A percentile compares a stretch with the other conserved stretches of the same genome.
These are phyloP conservation scores for Lasius fuliginosus DNA, from an alignment of 2,888 invertebrate genomes.

Conservation along the genomic window DNA sequence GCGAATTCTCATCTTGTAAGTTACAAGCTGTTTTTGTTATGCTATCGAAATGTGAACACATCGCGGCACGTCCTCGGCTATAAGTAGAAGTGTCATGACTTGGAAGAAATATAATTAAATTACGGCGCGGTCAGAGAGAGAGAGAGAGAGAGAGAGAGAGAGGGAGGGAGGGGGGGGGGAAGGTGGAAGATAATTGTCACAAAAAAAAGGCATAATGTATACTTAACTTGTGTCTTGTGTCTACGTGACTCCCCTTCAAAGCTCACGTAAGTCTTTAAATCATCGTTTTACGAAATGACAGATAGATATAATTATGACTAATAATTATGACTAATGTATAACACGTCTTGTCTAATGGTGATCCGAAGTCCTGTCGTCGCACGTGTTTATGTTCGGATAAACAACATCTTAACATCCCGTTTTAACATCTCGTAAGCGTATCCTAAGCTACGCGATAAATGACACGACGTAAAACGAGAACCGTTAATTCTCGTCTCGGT, in stretches of 20 bases:
- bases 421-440: not conserved
- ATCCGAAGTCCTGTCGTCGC: not conserved
- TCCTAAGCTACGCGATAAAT: not conserved
- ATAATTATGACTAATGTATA: not conserved
- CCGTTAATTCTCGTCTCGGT: not conserved
- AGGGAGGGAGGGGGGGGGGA: no score
- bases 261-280: not conserved
- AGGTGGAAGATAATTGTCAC: not conserved
- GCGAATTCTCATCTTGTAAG: slow-evolving; percentile 1
- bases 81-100: slow-evolving; percentile 3
- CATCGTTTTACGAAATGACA: not conserved
- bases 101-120: slow-evolving; percentile 5
- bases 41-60: slow-evolving; percentile 30
- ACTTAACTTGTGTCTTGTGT: not conserved
- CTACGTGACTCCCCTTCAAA: not conserved
- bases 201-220: not conserved
- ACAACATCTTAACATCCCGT: not conserved
- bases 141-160: not conserved
- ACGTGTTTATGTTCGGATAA: not conserved
- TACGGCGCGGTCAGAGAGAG: not conserved
- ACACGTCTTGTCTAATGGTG: not conserved
- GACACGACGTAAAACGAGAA: not conserved
- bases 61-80: not conserved
- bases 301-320: not conserved
- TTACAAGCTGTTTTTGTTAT: not conserved